Evolutionary conservation across 2,113 vertebrate species (phyloP).

Genomic region (Baryphthengus martii): DNA sequence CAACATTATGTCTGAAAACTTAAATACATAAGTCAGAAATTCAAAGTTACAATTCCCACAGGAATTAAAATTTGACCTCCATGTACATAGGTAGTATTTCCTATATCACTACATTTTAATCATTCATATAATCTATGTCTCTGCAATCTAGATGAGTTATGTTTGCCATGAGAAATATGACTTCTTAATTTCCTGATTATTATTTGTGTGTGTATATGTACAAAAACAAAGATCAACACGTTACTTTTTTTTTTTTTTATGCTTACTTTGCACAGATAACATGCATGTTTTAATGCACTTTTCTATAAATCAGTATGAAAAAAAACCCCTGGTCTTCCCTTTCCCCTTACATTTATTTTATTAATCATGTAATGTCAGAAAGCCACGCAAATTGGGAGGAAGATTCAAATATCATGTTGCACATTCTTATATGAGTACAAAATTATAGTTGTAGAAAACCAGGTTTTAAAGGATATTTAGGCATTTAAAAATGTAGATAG

Average conservation of each 20-base stretch:
- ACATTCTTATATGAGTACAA: background rate
- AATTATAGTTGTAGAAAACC: background rate
- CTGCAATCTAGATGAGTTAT: background rate
- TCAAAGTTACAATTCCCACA: background rate
- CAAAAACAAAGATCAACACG: background rate
- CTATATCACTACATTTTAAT: constrained; percentile 15
- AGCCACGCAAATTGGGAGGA: background rate
- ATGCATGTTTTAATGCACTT: background rate
- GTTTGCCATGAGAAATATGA: background rate
- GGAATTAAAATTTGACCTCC: constrained; percentile 42
- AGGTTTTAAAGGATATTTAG: background rate
- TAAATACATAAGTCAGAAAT: background rate
- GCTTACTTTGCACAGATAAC: background rate
- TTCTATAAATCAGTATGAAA: background rate
- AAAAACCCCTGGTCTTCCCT: background rate
- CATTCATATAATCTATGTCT: background rate
- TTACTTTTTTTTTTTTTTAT: background rate
- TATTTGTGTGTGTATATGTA: background rate
- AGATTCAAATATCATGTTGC: background rate
- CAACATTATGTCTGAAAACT: constrained; percentile 39
- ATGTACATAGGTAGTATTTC: constrained; percentile 1
- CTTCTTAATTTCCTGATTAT: background rate
- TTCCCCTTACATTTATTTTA: background rate
- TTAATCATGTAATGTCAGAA: background rate
- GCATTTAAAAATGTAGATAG: constrained; percentile 8